Base-by-base conservation (phyloP, 2,113 vertebrate genomes). In the Hypomesus transpacificus region DNA sequence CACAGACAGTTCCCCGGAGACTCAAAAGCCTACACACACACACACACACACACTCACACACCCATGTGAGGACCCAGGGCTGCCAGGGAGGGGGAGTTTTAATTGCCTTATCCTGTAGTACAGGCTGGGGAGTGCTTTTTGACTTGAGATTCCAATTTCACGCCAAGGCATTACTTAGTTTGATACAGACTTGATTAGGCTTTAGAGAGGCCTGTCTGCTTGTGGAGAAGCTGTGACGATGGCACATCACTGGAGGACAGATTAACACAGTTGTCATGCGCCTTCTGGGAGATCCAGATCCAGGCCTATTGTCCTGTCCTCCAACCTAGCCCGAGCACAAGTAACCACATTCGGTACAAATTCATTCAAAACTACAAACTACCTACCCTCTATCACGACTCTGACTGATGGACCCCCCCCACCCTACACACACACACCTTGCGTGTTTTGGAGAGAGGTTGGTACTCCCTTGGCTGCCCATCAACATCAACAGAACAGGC, bases 151-250 rank as follows among this genome's bases (percentile, higher is more conserved):
- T 86, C 85, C 77, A 82, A 90, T 91, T 91, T 90, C 89, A 92
- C 82, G 78, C 88, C 84, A 82, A 70, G 78, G 86, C 89, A 90
- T 91, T 90, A 91, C 90, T 91, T 89, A 85, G 88, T 87, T 89
- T 89, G 88, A 90, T 91, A 87, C 88, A 88, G 86, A 91, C 87
- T 90, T 90, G 90, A 92, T 91, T 89, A 91, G 89, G 87, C 87
- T 85, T 89, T 88, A 83, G 71, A 80, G 62, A 18, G 31, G 72
- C 72, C 67, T 61, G 70, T 72, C 75, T 75, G 66, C 64, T 67
- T 77, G 69, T 71, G 62, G 64, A 69, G 62, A 53, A 82, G 85
- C 85, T 91, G 87, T 88, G 83, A 85, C 74, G 77, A 26, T 75
- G 74, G 68, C 53, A 77, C 77, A 76, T 84, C 80, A 82, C 87